Conservation (phyloP, 2,113 vertebrate genomes). For the Psittacula cyanocephala region DNA sequence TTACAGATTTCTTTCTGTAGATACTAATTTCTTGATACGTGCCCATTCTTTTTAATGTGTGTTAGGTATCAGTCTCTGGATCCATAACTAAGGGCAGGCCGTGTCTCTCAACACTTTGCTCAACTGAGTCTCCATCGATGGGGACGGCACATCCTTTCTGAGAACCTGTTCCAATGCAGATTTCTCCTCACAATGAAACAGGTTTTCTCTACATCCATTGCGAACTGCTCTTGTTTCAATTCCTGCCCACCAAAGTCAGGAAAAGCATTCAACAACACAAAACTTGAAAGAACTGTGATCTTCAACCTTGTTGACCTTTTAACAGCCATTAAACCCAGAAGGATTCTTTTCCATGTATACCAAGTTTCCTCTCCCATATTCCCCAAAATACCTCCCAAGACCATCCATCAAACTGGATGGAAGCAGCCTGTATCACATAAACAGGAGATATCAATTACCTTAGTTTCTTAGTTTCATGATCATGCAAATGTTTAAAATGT, state of each 20-base stretch:
- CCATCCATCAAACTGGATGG: not conserved
- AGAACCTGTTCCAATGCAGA: not conserved
- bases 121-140: rapidly evolving
- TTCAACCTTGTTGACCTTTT: not conserved
- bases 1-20: not conserved
- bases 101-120: not conserved
- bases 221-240: not conserved
- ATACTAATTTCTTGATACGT: not conserved
- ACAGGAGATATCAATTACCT: not conserved
- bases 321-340: not conserved
- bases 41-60: not conserved
- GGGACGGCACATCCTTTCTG: not conserved
- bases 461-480: not conserved
- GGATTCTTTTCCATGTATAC: rapidly evolving
- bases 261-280: not conserved
- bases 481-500: not conserved
- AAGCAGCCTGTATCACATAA: not conserved
- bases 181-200: not conserved
- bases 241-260: not conserved
- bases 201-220: not conserved
- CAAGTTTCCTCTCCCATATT: not conserved
- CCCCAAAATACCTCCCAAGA: not conserved
- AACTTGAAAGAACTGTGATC: not conserved
- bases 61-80: not conserved
- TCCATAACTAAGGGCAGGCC: not conserved